Percentiles rank a stretch among this genome's conserved stretches.
Evolutionary conservation across 2,888 invertebrate genomes (phyloP).

Genomic region (Plebejus anna): DNA sequence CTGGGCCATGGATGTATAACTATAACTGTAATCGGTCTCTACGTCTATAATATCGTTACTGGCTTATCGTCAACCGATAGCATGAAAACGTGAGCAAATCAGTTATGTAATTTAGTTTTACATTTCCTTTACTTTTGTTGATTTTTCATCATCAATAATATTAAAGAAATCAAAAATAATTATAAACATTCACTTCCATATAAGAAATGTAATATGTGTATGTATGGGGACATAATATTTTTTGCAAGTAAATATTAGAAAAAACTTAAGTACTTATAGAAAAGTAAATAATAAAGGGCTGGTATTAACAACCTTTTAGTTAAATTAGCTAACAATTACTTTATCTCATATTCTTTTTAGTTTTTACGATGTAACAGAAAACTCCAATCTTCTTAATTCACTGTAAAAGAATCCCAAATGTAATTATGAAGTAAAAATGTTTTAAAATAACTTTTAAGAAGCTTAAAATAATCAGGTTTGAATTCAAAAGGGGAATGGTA

Average conservation of each 20-base stretch:
- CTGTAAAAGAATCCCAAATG: background rate
- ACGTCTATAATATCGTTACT: background rate
- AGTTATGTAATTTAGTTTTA: background rate
- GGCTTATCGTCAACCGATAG: slow-evolving; percentile 30
- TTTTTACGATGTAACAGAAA: background rate
- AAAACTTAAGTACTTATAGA: background rate
- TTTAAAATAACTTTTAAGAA: background rate
- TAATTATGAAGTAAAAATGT: slow-evolving; percentile 12
- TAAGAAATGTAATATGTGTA: too few relatives aligned
- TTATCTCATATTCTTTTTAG: background rate
- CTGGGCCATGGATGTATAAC: too few relatives aligned
- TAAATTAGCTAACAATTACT: background rate
- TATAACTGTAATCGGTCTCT: background rate
- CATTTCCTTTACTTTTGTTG: background rate
- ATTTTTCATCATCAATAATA: background rate
- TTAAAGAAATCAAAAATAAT: too few relatives aligned
- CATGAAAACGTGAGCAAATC: slow-evolving; percentile 28
- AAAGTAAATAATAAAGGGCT: background rate
- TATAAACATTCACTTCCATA: too few relatives aligned
- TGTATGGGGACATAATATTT: too few relatives aligned
- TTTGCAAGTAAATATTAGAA: background rate
- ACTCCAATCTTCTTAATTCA: background rate
- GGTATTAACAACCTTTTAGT: background rate
- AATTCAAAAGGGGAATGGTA: background rate
- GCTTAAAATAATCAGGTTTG: background rate